Percentiles rank a stretch among this genome's conserved stretches.
Evolutionary conservation across 2,113 vertebrate genomes (phyloP).

Genomic region (Notothenia coriiceps): DNA sequence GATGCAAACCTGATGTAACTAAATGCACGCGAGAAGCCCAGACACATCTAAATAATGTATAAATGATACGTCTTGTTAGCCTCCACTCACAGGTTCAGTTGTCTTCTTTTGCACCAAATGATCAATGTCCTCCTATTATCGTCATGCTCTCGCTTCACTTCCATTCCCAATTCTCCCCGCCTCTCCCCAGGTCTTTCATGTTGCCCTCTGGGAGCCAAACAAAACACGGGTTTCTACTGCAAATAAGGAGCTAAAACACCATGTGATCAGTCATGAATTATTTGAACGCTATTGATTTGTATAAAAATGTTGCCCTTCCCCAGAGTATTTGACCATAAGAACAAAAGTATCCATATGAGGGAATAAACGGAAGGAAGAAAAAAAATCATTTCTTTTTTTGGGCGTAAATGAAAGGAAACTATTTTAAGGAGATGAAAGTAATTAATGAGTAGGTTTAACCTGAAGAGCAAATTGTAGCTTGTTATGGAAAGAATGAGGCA

Average conservation of each 20-base stretch:
- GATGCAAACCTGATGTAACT: conserved; percentile 76
- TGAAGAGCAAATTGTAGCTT: conserved; percentile 36
- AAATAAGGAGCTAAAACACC: conserved; percentile 81
- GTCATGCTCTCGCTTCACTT: conserved; percentile 66
- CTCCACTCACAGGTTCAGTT: conserved; percentile 65
- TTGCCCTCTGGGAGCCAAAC: conserved; percentile 77
- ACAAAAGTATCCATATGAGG: conserved; percentile 65
- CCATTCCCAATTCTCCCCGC: conserved; percentile 64
- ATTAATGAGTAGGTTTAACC: conserved; percentile 52
- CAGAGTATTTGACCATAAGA: conserved; percentile 70
- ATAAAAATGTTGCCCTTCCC: conserved; percentile 83
- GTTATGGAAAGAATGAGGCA: conserved; percentile 13
- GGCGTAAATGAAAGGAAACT: conserved; percentile 3
- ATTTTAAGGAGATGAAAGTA: conserved; percentile 26
- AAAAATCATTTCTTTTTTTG: conserved; percentile 28
- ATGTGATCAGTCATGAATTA: conserved; percentile 86
- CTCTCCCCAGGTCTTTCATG: conserved; percentile 74
- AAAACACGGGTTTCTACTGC: conserved; percentile 79
- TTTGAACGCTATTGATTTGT: conserved; percentile 85
- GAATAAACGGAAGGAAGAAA: conserved; percentile 49
- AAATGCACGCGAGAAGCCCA: conserved; percentile 36
- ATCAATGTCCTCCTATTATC: conserved; percentile 81
- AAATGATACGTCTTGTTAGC: conserved; percentile 73
- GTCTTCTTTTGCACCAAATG: conserved; percentile 72
- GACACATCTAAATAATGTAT: conserved; percentile 76